Base-by-base conservation (phyloP, 2,113 vertebrate genomes). In the Corythornis cristatus region DNA sequence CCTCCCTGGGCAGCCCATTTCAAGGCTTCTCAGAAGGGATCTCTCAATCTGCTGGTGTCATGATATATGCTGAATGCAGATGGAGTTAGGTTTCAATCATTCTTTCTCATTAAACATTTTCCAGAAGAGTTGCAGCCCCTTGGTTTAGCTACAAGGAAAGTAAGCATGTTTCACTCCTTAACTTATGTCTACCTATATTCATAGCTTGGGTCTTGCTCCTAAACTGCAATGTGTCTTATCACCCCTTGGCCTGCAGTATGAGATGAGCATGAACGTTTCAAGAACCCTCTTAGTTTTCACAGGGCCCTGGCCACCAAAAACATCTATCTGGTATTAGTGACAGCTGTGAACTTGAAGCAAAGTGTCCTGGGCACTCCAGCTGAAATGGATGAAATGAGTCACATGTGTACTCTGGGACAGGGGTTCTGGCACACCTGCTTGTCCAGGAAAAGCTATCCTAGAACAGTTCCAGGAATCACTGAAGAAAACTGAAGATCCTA, bases 11-110 rank as follows among this genome's bases (percentile, higher is more conserved):
- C 86, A 83, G 51, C 43, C 72, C 48, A 4, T 56, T 75, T 46
- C 72, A 20, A 8, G 16, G 57, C 53, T 88, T 88, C 83, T 93
- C 91, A 88, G 88, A 83, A 96, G 66, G 53, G 46, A 43, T 71
- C 72, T 88, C 51, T 85, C 46, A 23, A 0, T 2, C 22, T 54
- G 15, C 50, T 70, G 65, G 6, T 53, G 80, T 80, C 43, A 18
- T 17, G 35, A 61, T 57, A 64, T 53, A 54, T 4, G 29, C 18
- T 8, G 42, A 72, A 57, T 7, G 18, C 22, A 62, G 74, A 13
- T 73, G n/a, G 56, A 78, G 21, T 33, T 67, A 42, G 20, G 33
- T 70, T 82, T 43, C 70, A 57, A 1, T 68, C 66, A 11, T 35
- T 21, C 40, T 73, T 33, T 86, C 72, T 51, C 22, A 13, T 29